Evolutionary conservation across 37 sponge, comb jelly and placozoan genomes (phyloP), one percentile per base, ranked within the genome.

Genomic region (Mnemiopsis leidyi): DNA sequence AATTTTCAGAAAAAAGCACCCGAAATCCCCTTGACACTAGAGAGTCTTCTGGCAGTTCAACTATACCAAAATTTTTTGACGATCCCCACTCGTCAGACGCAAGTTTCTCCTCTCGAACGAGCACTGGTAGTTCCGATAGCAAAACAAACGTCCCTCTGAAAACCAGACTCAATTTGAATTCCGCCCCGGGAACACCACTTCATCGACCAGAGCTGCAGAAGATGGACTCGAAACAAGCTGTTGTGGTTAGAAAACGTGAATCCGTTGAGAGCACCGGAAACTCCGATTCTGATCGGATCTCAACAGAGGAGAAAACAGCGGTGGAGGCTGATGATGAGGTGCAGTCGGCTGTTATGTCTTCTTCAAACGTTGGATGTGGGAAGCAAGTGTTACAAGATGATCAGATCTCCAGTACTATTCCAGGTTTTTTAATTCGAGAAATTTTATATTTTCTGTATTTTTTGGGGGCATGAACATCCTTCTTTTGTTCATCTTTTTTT

Each of bases 391-490:
- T 77, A 21, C 79, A 77, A 32, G 79, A 77, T 32, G 79, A 77
- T 18, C 79, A 77, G 79, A 77, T 77, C 2, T 77, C 79, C 2
- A 77, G 79, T 18, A 77, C 79, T 33, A 36, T 77, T 77, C 35
- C 33, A 32, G 79, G 79, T 77, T n/a, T n/a, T n/a, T n/a, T n/a
- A n/a, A n/a, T n/a, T n/a, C n/a, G n/a, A n/a, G n/a, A n/a, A n/a
- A n/a, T n/a, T n/a, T n/a, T n/a, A n/a, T n/a, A n/a, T n/a, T n/a
- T n/a, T n/a, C n/a, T n/a, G n/a, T n/a, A n/a, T n/a, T n/a, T n/a
- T n/a, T n/a, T n/a, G n/a, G n/a, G n/a, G n/a, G n/a, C n/a, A n/a
- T n/a, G n/a, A n/a, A n/a, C n/a, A n/a, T n/a, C n/a, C n/a, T n/a
- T n/a, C n/a, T n/a, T n/a, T n/a, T n/a, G n/a, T n/a, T n/a, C n/a